These are phyloP conservation scores for Andrena praecox DNA, from an alignment of 2,888 invertebrate genomes.

Conservation along the genomic window DNA sequence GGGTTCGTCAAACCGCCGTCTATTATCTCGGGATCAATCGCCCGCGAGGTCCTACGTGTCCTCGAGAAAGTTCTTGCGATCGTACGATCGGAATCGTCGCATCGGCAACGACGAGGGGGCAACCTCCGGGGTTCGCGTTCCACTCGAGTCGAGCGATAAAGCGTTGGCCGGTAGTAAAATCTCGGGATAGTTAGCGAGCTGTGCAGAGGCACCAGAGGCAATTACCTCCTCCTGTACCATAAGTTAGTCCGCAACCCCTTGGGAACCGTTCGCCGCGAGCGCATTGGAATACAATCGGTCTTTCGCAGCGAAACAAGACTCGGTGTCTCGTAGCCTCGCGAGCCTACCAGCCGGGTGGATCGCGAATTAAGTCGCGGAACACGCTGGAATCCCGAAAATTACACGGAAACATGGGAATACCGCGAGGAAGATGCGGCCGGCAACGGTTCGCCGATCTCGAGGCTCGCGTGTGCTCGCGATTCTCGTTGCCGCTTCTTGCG, in stretches of 20 bases:
- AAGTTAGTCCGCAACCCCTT: slow-evolving; percentile 7
- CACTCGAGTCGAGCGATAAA: slow-evolving; percentile 11
- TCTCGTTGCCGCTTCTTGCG: slow-evolving; percentile 64
- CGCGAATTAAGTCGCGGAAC: slow-evolving; percentile 26
- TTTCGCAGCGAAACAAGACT: slow-evolving; percentile 1
- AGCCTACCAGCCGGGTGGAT: not conserved
- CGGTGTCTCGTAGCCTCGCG: not conserved
- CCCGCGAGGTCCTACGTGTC: slow-evolving; percentile 16
- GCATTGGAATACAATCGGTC: slow-evolving; percentile 30
- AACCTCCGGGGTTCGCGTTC: no score
- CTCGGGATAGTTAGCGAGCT: slow-evolving; percentile 3
- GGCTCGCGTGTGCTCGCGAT: slow-evolving; percentile 53
- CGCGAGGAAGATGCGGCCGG: slow-evolving; percentile 35
- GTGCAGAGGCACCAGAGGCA: slow-evolving; percentile 9
- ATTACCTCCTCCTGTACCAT: slow-evolving; percentile 23
- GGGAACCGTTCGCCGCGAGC: not conserved
- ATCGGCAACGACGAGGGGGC: not conserved
- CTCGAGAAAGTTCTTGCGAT: slow-evolving; percentile 32
- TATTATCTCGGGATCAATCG: slow-evolving; percentile 30
- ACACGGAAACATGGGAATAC: slow-evolving; percentile 52
- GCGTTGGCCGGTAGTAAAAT: slow-evolving; percentile 11
- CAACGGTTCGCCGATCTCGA: slow-evolving; percentile 59
- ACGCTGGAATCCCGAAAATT: slow-evolving; percentile 35
- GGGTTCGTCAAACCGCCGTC: slow-evolving; percentile 33
- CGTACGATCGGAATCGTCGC: not conserved